phyloP scores from a whole-genome alignment of 1,140 invertebrate genomes.

The Batillaria attramentaria region DNA sequence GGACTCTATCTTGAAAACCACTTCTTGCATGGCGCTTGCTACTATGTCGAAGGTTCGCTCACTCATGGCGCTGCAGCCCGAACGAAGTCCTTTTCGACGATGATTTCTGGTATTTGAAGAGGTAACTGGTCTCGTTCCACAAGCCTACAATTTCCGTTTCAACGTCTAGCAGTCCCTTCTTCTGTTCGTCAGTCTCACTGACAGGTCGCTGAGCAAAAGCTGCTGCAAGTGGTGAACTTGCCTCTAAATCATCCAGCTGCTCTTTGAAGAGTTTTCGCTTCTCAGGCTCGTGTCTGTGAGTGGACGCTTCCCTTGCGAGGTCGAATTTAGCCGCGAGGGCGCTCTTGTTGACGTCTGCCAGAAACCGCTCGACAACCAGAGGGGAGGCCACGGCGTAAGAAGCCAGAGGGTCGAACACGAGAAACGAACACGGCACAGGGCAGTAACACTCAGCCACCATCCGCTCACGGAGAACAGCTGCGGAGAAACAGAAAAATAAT shows the following conservation, averaged over 20 bases:
- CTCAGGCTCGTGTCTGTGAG: no score
- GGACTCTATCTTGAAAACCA: constrained; percentile 21
- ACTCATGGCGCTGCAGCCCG: constrained; percentile 43
- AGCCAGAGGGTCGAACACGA: constrained; percentile 34
- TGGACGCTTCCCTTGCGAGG: no score
- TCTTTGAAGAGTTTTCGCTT: no score
- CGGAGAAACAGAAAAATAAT: no score
- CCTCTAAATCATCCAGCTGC: no score
- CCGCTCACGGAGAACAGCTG: not conserved
- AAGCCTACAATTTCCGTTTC: no score
- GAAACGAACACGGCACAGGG: constrained; percentile 35
- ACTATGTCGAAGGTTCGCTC: constrained; percentile 43
- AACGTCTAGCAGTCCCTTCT: no score
- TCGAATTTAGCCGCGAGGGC: constrained; percentile 28
- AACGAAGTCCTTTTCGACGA: constrained; percentile 44
- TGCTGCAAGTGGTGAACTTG: no score
- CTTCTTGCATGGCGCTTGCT: constrained; percentile 30
- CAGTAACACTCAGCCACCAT: constrained; percentile 31
- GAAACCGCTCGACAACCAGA: constrained; percentile 34
- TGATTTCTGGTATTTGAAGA: constrained; percentile 41
- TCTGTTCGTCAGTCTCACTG: no score
- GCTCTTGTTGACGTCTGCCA: constrained; percentile 12
- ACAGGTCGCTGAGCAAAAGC: no score
- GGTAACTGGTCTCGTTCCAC: constrained; percentile 8
- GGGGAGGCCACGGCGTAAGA: constrained; percentile 40